A percentile compares a stretch with the other conserved stretches of the same genome.
These are phyloP conservation scores for Campoletis sonorensis DNA, from an alignment of 1,140 invertebrate species.

Conservation along the genomic window DNA sequence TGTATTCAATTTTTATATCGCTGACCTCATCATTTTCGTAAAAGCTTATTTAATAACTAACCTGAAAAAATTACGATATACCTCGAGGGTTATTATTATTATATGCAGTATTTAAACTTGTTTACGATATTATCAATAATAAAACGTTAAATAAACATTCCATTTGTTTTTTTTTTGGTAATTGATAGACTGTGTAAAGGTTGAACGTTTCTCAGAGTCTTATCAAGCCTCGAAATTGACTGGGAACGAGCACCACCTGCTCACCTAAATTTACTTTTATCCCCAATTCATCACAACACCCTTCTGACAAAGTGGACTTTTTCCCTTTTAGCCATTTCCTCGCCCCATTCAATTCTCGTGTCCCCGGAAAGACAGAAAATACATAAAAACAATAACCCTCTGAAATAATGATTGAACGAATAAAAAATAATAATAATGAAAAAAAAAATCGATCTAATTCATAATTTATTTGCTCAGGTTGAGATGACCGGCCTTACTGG, in stretches of 20 bases:
- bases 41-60: neutral
- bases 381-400: neutral
- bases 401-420: neutral
- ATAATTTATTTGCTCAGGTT: conserved; percentile 78
- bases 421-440: no score
- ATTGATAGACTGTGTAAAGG: neutral
- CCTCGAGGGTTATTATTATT: neutral
- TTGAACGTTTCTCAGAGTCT: neutral
- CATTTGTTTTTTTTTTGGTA: neutral
- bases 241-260: conserved; percentile 2
- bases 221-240: conserved; percentile 8
- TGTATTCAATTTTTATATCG: conserved; percentile 6
- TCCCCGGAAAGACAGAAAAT: no score
- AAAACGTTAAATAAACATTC: neutral
- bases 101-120: neutral
- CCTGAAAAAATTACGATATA: neutral
- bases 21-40: neutral
- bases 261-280: conserved; percentile 34
- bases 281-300: conserved; percentile 27
- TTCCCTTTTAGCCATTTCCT: neutral
- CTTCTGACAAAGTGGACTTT: neutral
- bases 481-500: conserved; percentile 95
- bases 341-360: neutral
- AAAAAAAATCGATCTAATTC: neutral
- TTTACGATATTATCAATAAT: neutral